These are phyloP conservation scores for Brachypalpus laphriformis DNA, from an alignment of 2,888 invertebrate species.

Conservation along the genomic window DNA sequence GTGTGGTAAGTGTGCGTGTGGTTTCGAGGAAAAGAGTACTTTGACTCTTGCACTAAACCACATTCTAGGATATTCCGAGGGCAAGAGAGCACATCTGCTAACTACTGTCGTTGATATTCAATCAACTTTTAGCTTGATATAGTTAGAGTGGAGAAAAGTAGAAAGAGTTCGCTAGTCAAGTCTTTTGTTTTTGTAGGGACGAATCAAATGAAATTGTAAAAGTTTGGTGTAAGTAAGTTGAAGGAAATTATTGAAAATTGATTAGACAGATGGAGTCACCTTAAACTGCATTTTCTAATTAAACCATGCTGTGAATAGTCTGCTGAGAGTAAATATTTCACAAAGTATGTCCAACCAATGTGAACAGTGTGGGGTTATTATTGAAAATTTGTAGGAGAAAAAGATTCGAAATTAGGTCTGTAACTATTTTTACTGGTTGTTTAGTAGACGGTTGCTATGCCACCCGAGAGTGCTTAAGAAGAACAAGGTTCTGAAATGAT, in stretches of 20 bases:
- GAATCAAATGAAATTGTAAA: background rate
- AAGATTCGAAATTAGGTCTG: too few species aligned
- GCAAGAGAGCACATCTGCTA: background rate
- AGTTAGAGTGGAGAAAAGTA: background rate
- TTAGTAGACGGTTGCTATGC: too few species aligned
- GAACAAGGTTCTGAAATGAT: too few species aligned
- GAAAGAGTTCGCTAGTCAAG: conserved; percentile 10
- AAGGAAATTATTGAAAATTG: background rate
- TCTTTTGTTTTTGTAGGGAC: background rate
- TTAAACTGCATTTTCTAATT: too few species aligned
- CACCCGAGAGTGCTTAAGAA: too few species aligned
- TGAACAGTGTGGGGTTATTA: too few species aligned
- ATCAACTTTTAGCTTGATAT: conserved; percentile 11
- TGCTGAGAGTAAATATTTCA: too few species aligned
- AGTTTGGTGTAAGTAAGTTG: background rate
- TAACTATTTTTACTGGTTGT: too few species aligned
- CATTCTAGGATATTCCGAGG: conserved; percentile 15
- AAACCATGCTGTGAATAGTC: too few species aligned
- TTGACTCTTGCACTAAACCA: conserved; percentile 16
- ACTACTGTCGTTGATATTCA: conserved; percentile 14
- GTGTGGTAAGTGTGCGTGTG: conserved; percentile 13
- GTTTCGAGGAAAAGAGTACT: conserved; percentile 6
- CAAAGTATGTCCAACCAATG: too few species aligned
- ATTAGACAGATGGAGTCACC: too few species aligned
- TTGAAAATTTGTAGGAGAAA: too few species aligned